Percentiles rank a stretch among this genome's conserved stretches.
Evolutionary conservation across 1,140 invertebrate species (phyloP).

Genomic region (Yoshiicerus persimilis): DNA sequence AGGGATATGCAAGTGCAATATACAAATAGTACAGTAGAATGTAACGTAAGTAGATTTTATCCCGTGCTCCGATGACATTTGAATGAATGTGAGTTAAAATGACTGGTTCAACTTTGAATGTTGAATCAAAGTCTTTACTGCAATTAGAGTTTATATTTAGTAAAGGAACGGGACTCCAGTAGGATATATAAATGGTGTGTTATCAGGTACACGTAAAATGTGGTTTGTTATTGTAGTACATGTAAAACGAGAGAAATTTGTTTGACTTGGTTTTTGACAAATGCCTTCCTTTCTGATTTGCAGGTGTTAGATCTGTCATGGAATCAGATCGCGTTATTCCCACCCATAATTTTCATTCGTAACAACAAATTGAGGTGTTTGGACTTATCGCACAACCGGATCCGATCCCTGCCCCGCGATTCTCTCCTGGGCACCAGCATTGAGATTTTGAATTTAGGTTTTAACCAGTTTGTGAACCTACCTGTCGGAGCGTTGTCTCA

Average conservation of each 20-base stretch:
- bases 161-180: not conserved
- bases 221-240: not conserved
- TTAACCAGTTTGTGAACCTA: constrained; percentile 53
- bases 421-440: constrained; percentile 52
- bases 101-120: not conserved
- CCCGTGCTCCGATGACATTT: not conserved
- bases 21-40: not conserved
- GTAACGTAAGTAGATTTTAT: not conserved
- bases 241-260: not conserved
- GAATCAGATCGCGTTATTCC: constrained; percentile 54
- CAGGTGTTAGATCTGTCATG: constrained; percentile 53
- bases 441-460: constrained; percentile 52
- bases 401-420: constrained; percentile 54
- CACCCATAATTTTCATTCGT: constrained; percentile 52
- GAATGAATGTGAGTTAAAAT: not conserved
- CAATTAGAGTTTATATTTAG: not conserved
- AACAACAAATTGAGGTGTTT: constrained; percentile 52
- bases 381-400: constrained; percentile 54
- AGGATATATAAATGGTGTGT: too few relatives aligned
- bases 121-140: not conserved
- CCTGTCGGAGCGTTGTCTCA: constrained; percentile 49
- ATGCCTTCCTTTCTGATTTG: constrained; percentile 35
- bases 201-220: too few relatives aligned
- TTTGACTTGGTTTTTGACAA: not conserved
- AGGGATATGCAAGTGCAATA: too few relatives aligned